Conservation (phyloP, 2,888 invertebrate species). For the Drymonia ruficornis region DNA sequence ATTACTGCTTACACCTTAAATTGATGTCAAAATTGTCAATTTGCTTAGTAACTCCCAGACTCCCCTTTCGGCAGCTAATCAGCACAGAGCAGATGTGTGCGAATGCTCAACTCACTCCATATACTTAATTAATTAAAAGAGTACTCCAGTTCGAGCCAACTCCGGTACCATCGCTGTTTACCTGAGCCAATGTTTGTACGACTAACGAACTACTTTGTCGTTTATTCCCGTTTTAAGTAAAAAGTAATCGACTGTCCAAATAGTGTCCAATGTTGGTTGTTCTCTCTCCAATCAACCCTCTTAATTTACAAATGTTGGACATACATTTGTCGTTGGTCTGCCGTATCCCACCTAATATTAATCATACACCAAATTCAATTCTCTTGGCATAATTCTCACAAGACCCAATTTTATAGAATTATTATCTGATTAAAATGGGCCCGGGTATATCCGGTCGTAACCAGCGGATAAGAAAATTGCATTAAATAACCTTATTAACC, state of each 20-base stretch:
- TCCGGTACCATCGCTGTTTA: conserved; percentile 63
- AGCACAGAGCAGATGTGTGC: conserved; percentile 53
- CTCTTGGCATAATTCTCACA: conserved; percentile 69
- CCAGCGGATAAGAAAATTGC: conserved; percentile 73
- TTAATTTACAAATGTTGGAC: conserved; percentile 1
- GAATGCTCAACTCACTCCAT: conserved; percentile 61
- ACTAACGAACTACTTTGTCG: conserved; percentile 74
- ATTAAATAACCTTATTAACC: conserved; percentile 77
- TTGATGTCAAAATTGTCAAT: conserved; percentile 35
- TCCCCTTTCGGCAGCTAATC: conserved; percentile 53
- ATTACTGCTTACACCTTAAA: background rate
- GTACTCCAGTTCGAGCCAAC: conserved; percentile 59
- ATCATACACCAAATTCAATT: conserved; percentile 66
- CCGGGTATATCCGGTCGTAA: conserved; percentile 48
- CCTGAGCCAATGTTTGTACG: conserved; percentile 69
- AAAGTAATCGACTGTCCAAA: conserved; percentile 32
- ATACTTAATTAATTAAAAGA: conserved; percentile 81
- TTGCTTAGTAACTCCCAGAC: conserved; percentile 39
- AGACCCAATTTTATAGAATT: conserved; percentile 64
- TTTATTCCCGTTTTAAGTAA: conserved; percentile 47
- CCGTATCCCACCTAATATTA: conserved; percentile 50
- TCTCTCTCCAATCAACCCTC: conserved; percentile 15
- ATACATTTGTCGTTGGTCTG: background rate
- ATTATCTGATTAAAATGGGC: conserved; percentile 77
- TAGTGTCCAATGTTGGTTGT: conserved; percentile 7